Evolutionary conservation across 2,113 vertebrate species (phyloP).

Genomic region (Dicerorhinus sumatrensis): DNA sequence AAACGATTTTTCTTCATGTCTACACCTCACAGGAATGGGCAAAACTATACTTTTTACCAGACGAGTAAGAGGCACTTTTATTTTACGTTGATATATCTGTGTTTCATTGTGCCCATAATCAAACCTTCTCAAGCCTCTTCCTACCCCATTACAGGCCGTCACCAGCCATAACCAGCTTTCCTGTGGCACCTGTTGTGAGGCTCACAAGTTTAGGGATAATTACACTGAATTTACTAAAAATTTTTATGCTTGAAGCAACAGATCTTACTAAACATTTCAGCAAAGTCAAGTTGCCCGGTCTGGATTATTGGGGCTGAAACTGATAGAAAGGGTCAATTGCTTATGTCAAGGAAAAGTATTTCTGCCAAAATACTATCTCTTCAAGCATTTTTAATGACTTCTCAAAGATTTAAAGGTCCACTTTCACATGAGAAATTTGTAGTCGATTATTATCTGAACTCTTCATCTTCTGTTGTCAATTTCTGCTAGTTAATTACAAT

Average conservation of each 20-base stretch:
- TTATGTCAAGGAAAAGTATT: not conserved
- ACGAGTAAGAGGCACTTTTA: not conserved
- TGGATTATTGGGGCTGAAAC: not conserved
- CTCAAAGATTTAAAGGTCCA: conserved; percentile 12
- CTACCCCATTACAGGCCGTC: too few relatives aligned
- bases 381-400: not conserved
- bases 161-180: not conserved
- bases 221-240: not conserved
- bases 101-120: not conserved
- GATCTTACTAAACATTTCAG: not conserved
- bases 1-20: not conserved
- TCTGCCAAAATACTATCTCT: not conserved
- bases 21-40: not conserved
- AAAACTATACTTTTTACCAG: not conserved
- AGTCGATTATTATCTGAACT: not conserved
- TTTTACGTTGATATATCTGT: not conserved
- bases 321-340: not conserved
- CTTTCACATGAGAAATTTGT: conserved; percentile 39
- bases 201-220: not conserved
- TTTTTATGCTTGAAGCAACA: not conserved
- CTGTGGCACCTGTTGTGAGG: not conserved
- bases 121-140: not conserved
- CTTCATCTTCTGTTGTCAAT: not conserved
- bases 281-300: not conserved
- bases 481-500: not conserved